Percentiles rank a stretch among this genome's conserved stretches.
These are phyloP conservation scores for Scaptodrosophila latifasciaeformis DNA, from an alignment of 2,888 invertebrate species.

Conservation along the genomic window DNA sequence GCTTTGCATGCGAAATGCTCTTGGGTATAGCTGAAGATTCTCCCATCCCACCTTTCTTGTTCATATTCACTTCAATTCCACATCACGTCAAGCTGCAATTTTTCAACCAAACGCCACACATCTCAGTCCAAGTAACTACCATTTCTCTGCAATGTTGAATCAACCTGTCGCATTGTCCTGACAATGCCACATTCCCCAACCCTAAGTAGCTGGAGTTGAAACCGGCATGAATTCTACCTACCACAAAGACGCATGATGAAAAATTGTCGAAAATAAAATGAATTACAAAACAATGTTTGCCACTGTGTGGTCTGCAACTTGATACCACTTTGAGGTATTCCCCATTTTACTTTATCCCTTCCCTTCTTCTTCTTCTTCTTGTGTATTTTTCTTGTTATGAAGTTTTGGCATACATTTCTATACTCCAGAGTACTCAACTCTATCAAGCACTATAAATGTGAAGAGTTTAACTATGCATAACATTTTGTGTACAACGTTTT, in stretches of 20 bases:
- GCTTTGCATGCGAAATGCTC: conserved; percentile 31
- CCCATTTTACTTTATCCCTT: too few species aligned
- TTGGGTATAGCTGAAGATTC: conserved; percentile 12
- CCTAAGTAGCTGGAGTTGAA: conserved; percentile 47
- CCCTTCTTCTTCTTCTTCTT: not conserved
- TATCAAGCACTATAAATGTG: too few species aligned
- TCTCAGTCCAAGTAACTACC: too few species aligned
- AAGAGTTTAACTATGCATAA: too few species aligned
- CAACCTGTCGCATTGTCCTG: conserved; percentile 13
- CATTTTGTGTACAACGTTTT: too few species aligned
- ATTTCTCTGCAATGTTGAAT: too few species aligned
- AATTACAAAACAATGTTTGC: conserved; percentile 67
- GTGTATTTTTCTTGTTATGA: too few species aligned
- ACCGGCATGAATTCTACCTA: too few species aligned
- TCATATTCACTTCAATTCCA: not conserved
- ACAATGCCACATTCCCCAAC: conserved; percentile 46
- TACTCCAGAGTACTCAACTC: too few species aligned
- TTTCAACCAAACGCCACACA: conserved; percentile 39
- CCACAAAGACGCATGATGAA: too few species aligned
- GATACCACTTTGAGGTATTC: not conserved
- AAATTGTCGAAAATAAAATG: conserved; percentile 66
- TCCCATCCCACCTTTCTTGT: not conserved
- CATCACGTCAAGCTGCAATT: conserved; percentile 55
- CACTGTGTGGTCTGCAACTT: not conserved
- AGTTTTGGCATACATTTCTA: too few species aligned